Percentiles rank a stretch among this genome's conserved stretches.
Conservation (phyloP, 2,113 vertebrate species). For the Oncorhynchus nerka region DNA sequence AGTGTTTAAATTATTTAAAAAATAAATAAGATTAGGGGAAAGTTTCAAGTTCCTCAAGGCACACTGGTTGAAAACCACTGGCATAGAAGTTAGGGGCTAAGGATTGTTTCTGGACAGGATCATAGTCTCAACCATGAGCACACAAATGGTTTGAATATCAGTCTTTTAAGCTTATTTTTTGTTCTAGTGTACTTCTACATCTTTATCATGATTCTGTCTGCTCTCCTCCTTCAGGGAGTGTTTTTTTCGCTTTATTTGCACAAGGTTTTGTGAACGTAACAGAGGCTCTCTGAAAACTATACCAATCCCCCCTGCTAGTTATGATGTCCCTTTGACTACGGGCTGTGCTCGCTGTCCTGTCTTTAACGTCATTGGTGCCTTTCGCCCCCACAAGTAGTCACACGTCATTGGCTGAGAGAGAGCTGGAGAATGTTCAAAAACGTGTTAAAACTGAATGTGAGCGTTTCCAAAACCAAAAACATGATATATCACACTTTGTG, state of each 20-base stretch:
- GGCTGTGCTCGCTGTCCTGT: background rate
- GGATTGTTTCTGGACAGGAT: no score
- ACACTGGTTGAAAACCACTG: background rate
- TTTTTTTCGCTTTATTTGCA: background rate
- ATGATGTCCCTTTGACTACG: no score
- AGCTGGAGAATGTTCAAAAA: background rate
- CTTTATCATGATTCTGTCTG: background rate
- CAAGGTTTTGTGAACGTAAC: background rate
- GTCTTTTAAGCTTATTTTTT: background rate
- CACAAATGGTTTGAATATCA: background rate
- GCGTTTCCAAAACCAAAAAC: background rate
- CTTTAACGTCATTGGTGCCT: slow-evolving; percentile 1
- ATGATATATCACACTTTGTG: background rate
- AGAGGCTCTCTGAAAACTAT: background rate
- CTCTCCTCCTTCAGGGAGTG: background rate
- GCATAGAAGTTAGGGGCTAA: no score
- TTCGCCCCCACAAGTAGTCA: background rate
- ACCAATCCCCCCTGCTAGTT: background rate
- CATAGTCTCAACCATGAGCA: background rate
- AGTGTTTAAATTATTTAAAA: no score
- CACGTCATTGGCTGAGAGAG: background rate
- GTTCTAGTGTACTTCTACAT: background rate
- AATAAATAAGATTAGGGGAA: no score
- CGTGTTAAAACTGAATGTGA: background rate
- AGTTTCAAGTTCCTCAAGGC: no score